A percentile compares a stretch with the other conserved stretches of the same genome.
Conservation (phyloP, 2,888 invertebrate genomes). For the Nemurella pictetii region DNA sequence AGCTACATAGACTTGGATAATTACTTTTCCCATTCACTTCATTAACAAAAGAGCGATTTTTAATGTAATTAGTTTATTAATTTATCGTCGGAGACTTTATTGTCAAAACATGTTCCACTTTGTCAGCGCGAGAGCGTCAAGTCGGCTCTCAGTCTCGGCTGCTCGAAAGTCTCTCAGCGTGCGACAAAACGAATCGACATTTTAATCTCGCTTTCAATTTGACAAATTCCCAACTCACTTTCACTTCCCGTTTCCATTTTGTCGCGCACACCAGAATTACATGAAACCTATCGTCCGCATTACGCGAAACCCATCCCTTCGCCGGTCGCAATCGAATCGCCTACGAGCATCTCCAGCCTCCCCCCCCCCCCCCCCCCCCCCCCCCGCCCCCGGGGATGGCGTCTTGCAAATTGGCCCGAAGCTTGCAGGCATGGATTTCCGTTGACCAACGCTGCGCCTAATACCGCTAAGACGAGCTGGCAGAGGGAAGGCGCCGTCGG, state of each 20-base stretch:
- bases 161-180: no score
- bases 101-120: no score
- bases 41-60: not conserved
- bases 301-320: no score
- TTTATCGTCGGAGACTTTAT: not conserved
- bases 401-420: not conserved
- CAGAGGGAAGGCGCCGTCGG: not conserved
- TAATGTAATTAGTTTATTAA: not conserved
- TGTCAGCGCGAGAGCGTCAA: no score
- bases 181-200: no score
- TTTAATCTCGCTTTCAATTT: no score
- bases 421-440: not conserved
- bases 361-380: not conserved
- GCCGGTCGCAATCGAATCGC: no score
- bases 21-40: not conserved
- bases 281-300: no score
- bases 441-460: not conserved
- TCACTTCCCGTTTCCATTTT: no score
- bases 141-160: no score
- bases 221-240: no score
- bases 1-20: not conserved
- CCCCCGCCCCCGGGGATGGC: not conserved
- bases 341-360: not conserved
- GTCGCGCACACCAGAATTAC: no score
- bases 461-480: not conserved